Base-by-base conservation (phyloP, 2,797 vertebrate species). In the Betta splendens region DNA sequence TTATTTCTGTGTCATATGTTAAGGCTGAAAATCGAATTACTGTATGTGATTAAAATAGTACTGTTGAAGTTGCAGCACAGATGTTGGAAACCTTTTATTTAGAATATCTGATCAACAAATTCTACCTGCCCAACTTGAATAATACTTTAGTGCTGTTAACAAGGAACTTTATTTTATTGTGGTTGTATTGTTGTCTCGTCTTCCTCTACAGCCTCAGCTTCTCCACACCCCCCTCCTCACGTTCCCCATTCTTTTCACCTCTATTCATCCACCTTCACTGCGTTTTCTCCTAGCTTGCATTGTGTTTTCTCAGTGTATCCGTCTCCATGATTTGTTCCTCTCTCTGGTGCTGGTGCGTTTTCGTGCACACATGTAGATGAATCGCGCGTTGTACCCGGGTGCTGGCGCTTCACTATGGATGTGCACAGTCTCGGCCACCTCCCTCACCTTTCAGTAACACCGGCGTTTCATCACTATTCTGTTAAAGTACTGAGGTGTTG, bases 391-490 rank as follows among this genome's bases (percentile, higher is more conserved):
- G 23, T 44, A 31, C 36, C 43, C 31, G 42, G 18, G 53, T 17
- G 11, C 54, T 18, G 36, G 10, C 25, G 77, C 70, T 51, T 78
- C 52, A 45, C 32, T 20, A 21, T 25, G 57, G 36, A 45, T 69
- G 36, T 65, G 36, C 55, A 68, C 61, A 29, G 47, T 17, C 50
- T 63, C 46, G 37, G 29, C 66, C 43, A 39, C 22, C 42, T 43
- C 3, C 15, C 35, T 69, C 50, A 44, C n/a, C 42, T 42, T 48
- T 59, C 18, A 12, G 20, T 49, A 42, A 3, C 46, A 18, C 25
- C 13, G 45, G 46, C 6, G 33, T 22, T 56, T 22, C 1, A 18
- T 64, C 48, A 31, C 53, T 61, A 44, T 65, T 69, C 16, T 33
- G 46, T 71, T 25, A 20, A 43, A 36, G 28, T 15, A 16, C 33